Evolutionary conservation across 2,888 invertebrate species (phyloP).

Genomic region (Stramonita haemastoma): DNA sequence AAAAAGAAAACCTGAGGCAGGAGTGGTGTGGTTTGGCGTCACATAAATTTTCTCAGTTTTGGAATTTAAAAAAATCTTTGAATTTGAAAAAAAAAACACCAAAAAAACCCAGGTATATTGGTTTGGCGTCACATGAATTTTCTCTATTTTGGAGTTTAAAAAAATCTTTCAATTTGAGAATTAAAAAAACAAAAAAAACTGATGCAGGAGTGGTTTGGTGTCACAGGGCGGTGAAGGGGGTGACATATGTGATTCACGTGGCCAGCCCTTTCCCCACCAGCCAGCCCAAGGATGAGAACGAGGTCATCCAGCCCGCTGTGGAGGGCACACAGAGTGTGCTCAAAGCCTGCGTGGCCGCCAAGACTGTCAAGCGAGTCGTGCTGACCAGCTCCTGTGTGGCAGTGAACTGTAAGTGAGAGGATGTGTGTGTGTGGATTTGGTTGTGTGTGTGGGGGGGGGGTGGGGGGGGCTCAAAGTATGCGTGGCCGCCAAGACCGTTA

Average conservation of each 20-base stretch:
- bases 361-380: slow-evolving; percentile 79
- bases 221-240: slow-evolving; percentile 77
- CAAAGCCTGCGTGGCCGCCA: slow-evolving; percentile 77
- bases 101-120: too few species aligned
- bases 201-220: too few species aligned
- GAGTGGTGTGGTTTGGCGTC: too few species aligned
- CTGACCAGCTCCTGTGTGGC: slow-evolving; percentile 79
- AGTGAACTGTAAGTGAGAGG: slow-evolving; percentile 72
- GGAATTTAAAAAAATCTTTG: too few species aligned
- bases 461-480: slow-evolving; percentile 78
- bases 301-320: slow-evolving; percentile 78
- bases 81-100: too few species aligned
- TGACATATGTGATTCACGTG: slow-evolving; percentile 78
- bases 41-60: too few species aligned
- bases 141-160: too few species aligned
- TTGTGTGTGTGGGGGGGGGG: slow-evolving; percentile 77
- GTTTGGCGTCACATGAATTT: too few species aligned
- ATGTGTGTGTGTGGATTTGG: slow-evolving; percentile 68
- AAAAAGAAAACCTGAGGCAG: too few species aligned
- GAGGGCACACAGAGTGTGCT: slow-evolving; percentile 79
- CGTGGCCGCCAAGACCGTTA: slow-evolving; percentile 76
- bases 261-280: slow-evolving; percentile 76
- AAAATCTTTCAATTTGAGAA: too few species aligned
- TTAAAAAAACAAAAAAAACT: too few species aligned
- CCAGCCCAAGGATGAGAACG: slow-evolving; percentile 75